Base-by-base conservation (phyloP, 2,113 vertebrate species). In the Gallinago undulata region DNA sequence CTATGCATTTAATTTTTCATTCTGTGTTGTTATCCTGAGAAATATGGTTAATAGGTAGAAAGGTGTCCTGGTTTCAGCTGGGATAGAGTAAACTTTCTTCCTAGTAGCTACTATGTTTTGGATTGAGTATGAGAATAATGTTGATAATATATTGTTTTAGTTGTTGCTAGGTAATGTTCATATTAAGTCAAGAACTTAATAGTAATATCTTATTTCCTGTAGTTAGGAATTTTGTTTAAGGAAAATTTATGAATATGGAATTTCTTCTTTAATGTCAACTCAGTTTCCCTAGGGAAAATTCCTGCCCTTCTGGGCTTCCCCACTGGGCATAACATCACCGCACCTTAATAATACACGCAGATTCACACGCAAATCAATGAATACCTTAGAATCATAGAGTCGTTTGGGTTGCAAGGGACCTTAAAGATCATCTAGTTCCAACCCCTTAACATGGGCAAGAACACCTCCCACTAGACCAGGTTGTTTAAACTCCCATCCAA, bases 311-410 rank as follows among this genome's bases (percentile, higher is more conserved):
- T 88, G 15, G n/a, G 14, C 23, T 83, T n/a, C 15, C 57, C 51
- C 70, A 11, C 10, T 76, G 64, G 13, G 19, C 0, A 1, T 63
- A 57, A 57, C 23, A 39, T 57, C 19, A 15, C 5, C 0, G 0
- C 13, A 45, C 23, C 12, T 75, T 63, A 21, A 21, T 35, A 63
- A 59, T 45, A 35, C 19, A 45, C 7, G 27, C 5, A 59, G 13
- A 41, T 30, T 91, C n/a, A 62, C 55, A 78, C 84, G 31, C 6
- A 80, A 67, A 86, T 70, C n/a, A 85, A 4, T 63, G 45, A 82
- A 72, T 37, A 28, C 23, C 33, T 22, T 23, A n/a, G 56, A 59
- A 59, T n/a, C 12, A 14, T 14, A 59, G 31, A 56, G 8, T 59
- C 33, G 12, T n/a, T 59, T 14, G 56, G 56, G 19, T 59, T n/a